phyloP scores from a whole-genome alignment of 2,113 vertebrate species.

The Sorex fumeus region DNA sequence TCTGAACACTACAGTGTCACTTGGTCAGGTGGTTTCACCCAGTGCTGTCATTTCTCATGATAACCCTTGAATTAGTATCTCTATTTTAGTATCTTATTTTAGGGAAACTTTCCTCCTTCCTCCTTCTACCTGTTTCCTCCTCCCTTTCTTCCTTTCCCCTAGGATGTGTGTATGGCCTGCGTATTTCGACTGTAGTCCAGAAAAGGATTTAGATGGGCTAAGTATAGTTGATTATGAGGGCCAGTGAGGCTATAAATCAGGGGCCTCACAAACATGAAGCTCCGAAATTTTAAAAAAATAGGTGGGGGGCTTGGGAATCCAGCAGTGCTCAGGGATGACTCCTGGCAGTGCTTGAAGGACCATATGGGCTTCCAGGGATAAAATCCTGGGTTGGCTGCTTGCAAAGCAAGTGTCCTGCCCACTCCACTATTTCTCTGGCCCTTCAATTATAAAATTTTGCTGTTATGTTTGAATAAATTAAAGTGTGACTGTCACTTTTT shows the following conservation, averaged over 20 bases:
- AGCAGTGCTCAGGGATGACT: no score
- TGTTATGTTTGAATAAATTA: slow-evolving; percentile 33
- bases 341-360: no score
- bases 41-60: slow-evolving; percentile 36
- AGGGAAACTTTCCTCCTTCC: slow-evolving; percentile 23
- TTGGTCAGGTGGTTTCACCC: slow-evolving; percentile 33
- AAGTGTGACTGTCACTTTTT: not conserved
- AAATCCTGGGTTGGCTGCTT: no score
- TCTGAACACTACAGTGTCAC: no score
- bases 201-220: slow-evolving; percentile 47
- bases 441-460: not conserved
- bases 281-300: not conserved
- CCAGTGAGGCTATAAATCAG: not conserved
- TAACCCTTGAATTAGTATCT: not conserved
- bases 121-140: not conserved
- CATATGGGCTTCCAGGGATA: no score
- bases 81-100: slow-evolving; percentile 35
- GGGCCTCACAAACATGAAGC: not conserved
- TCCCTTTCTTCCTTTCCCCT: not conserved
- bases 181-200: slow-evolving; percentile 7
- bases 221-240: not conserved
- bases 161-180: not conserved
- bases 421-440: no score
- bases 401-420: no score
- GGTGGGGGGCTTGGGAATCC: no score